These are phyloP conservation scores for Palythoa heliodiscus DNA, from an alignment of 92 coral and sea anemone species.

Conservation along the genomic window DNA sequence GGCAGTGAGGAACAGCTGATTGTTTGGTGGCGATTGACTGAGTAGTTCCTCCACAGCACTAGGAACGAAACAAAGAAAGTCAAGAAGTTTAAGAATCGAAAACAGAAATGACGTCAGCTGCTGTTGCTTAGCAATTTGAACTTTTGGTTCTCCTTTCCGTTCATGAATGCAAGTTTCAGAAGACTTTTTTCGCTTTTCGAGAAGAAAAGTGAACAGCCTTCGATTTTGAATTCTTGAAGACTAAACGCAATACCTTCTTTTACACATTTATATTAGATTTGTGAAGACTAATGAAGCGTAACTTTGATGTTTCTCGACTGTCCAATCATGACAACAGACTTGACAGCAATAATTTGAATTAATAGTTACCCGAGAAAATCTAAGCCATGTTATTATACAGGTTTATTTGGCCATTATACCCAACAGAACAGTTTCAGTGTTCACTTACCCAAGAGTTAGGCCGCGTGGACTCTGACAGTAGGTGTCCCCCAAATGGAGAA, in stretches of 20 bases:
- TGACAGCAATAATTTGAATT: no score
- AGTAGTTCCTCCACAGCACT: constrained; percentile 45
- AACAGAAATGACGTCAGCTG: background rate
- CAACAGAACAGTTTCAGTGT: background rate
- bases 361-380: no score
- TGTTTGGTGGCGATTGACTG: constrained; percentile 14
- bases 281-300: no score
- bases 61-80: background rate
- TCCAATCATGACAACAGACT: no score
- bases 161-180: background rate
- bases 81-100: background rate
- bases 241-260: no score
- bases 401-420: background rate
- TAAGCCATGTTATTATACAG: no score
- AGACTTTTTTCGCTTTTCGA: no score
- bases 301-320: no score
- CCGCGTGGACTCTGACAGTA: constrained; percentile 60
- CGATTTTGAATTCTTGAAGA: no score
- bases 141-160: background rate
- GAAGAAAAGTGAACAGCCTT: no score
- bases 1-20: constrained; percentile 45
- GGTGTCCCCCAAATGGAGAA: constrained; percentile 25
- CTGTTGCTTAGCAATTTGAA: background rate
- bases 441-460: constrained; percentile 93
- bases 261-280: no score